A percentile compares a stretch with the other conserved stretches of the same genome.
Conservation (phyloP, 2,797 vertebrate genomes). For the Balearica regulorum region DNA sequence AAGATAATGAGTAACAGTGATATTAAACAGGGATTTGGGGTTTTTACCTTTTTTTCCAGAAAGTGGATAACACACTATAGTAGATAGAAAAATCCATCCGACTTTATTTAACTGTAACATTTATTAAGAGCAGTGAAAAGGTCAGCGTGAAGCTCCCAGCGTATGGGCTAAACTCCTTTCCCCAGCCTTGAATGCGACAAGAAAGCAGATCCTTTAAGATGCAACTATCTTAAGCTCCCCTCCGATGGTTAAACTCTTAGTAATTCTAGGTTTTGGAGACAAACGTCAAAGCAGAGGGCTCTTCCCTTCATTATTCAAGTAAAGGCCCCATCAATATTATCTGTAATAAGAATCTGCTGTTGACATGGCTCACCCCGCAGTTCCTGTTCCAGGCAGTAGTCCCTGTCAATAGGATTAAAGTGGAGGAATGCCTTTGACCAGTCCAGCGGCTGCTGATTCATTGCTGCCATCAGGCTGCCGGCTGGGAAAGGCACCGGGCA, state of each 20-base stretch:
- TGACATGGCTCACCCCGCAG: constrained; percentile 72
- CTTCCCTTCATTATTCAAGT: constrained; percentile 74
- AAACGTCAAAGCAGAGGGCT: constrained; percentile 74
- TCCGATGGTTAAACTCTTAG: constrained; percentile 68
- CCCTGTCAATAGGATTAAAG: constrained; percentile 76
- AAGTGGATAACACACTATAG: constrained; percentile 62
- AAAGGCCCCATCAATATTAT: constrained; percentile 75
- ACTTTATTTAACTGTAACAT: constrained; percentile 69
- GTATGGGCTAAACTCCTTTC: constrained; percentile 55
- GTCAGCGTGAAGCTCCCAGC: constrained; percentile 43
- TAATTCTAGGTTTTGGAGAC: constrained; percentile 76
- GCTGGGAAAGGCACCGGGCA: constrained; percentile 17
- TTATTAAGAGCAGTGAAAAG: constrained; percentile 73
- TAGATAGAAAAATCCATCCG: constrained; percentile 68
- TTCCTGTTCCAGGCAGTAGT: constrained; percentile 71
- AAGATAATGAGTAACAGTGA: constrained; percentile 69
- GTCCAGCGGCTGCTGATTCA: constrained; percentile 62
- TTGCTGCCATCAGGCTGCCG: constrained; percentile 73
- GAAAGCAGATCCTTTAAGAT: constrained; percentile 72
- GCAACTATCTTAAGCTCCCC: constrained; percentile 71
- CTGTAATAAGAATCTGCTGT: constrained; percentile 78
- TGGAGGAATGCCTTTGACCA: constrained; percentile 74
- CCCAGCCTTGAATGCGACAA: constrained; percentile 60
- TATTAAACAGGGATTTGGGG: constrained; percentile 64
- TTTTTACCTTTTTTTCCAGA: constrained; percentile 3